Evolutionary conservation across 2,797 vertebrate genomes (phyloP).

Genomic region (Coreius guichenoti): DNA sequence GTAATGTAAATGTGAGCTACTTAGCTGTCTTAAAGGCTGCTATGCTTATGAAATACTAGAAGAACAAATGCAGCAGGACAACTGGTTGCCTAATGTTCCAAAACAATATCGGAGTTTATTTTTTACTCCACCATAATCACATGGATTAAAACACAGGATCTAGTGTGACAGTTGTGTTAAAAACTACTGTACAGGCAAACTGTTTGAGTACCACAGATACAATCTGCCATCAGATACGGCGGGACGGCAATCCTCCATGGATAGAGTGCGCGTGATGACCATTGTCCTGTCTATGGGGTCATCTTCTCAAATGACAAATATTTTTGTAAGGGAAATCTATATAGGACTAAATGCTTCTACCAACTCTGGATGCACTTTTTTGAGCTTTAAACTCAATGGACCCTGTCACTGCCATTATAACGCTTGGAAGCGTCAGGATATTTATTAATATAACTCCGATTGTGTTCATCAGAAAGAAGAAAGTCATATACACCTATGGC

Average conservation of each 20-base stretch:
- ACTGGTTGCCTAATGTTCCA: conserved; percentile 20
- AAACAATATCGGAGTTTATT: conserved; percentile 45
- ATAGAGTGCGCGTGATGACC: not conserved
- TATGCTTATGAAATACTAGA: conserved; percentile 47
- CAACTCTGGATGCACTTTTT: not conserved
- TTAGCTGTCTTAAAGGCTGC: conserved; percentile 10
- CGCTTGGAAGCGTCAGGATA: too few species aligned
- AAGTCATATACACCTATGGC: too few species aligned
- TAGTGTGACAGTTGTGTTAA: conserved; percentile 34
- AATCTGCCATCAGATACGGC: conserved; percentile 12
- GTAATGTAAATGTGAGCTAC: not conserved
- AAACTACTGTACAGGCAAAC: conserved; percentile 29
- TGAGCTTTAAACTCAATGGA: too few species aligned
- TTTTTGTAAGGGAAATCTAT: conserved; percentile 32
- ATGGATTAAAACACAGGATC: conserved; percentile 34
- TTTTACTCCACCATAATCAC: conserved; percentile 25
- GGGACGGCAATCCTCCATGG: not conserved
- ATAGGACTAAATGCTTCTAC: not conserved
- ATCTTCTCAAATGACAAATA: conserved; percentile 48
- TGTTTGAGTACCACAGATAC: conserved; percentile 1
- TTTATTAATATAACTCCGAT: too few species aligned
- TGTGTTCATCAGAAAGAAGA: too few species aligned
- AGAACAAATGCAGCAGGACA: not conserved
- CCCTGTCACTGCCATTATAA: too few species aligned
- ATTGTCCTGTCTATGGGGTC: conserved; percentile 37